Conservation (phyloP, 2,888 invertebrate species). For the Notocelia uddmanniana region DNA sequence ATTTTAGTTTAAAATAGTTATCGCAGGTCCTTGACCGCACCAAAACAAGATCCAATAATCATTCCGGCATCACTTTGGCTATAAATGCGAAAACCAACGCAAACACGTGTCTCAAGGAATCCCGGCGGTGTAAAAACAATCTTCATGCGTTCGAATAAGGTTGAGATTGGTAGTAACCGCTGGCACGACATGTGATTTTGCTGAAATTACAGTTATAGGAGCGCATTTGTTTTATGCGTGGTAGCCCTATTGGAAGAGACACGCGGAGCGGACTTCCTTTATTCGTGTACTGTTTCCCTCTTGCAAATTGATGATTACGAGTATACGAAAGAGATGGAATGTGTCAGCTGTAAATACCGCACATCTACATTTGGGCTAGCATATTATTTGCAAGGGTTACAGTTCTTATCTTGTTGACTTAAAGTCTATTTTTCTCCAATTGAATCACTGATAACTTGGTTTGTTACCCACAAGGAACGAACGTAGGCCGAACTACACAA, state of each 20-base stretch:
- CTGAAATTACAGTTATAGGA: conserved; percentile 3
- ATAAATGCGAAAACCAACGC: not conserved
- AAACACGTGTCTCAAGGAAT: not conserved
- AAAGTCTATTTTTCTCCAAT: not conserved
- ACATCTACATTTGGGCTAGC: not conserved
- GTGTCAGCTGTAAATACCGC: conserved; percentile 1
- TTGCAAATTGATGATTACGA: not conserved
- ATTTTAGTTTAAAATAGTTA: conserved; percentile 24
- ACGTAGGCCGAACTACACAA: conserved; percentile 3
- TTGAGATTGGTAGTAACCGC: not conserved
- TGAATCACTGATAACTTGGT: conserved; percentile 2
- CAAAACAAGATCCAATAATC: conserved; percentile 35
- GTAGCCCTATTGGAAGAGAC: conserved; percentile 7
- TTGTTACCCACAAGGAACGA: not conserved
- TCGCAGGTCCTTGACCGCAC: conserved; percentile 38
- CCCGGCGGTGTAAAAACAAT: not conserved
- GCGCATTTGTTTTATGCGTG: conserved; percentile 21
- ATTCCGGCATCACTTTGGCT: conserved; percentile 26
- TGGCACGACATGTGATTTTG: not conserved
- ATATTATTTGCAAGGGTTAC: not conserved
- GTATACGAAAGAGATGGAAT: not conserved
- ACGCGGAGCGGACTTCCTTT: conserved; percentile 13
- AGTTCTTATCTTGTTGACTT: not conserved
- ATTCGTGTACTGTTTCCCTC: not conserved
- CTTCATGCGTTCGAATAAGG: not conserved